Base-by-base conservation (phyloP, 2,797 vertebrate genomes). In the Holocentrus rufus region DNA sequence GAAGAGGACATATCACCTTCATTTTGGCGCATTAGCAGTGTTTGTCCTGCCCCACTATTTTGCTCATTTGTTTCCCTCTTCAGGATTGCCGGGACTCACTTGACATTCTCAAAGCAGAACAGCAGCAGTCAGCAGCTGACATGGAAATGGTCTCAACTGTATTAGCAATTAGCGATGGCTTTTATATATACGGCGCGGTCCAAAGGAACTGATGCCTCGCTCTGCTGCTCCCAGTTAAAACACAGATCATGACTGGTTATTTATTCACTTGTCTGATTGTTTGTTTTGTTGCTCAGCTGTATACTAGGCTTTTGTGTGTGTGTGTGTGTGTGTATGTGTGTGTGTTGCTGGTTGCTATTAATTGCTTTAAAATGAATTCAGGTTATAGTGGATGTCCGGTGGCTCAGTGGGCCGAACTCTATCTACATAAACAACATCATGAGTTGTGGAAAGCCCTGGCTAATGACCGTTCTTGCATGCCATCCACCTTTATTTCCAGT, bases 191-290 rank as follows among this genome's bases (percentile, higher is more conserved):
- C 9, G 34, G 42, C 59, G 65, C 68, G 61, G 65, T 69, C 77
- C 44, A 64, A 74, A 65, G 69, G 18, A 77, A 61, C 62, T 69
- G 75, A 54, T 22, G 71, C 66, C 61, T 71, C 36, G 30, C 65
- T 65, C 36, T 23, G 49, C 55, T 65, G 76, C 71, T 79, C 68
- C 60, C 66, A 63, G 69, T 83, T 74, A 68, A 82, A 84, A 82
- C 76, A 72, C 76, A 72, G 81, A 79, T 70, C 30, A 60, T 36
- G 57, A 74, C 63, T 17, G 71, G 1, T 79, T 78, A 74, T 84
- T 84, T 83, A 81, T 80, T 84, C 64, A 76, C 65, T 69, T 46
- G 75, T 74, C 70, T 75, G 1, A 42, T 42, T 42, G 74, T 64
- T 81, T 82, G 75, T 74, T 81, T 65, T 30, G 62, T 70, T 70